Conservation (phyloP, 2,797 vertebrate species). For the Bradypus variegatus region DNA sequence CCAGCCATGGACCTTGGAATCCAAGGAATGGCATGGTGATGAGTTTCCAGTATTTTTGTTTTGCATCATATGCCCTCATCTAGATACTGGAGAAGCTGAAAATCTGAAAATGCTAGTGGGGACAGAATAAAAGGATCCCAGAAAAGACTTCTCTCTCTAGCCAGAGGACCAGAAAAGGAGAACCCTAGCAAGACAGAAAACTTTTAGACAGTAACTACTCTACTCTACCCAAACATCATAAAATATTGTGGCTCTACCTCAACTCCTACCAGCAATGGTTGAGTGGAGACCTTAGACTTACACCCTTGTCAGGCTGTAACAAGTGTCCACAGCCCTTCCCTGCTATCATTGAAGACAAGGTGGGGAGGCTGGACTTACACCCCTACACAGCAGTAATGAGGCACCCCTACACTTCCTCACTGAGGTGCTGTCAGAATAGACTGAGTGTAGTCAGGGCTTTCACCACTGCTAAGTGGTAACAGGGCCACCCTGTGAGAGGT, state of each 20-base stretch:
- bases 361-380: neutral
- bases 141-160: neutral
- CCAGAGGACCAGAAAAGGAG: too few relatives aligned
- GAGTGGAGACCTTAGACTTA: neutral
- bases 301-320: neutral
- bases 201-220: neutral
- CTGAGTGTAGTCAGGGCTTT: neutral
- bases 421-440: neutral
- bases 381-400: neutral
- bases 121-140: neutral
- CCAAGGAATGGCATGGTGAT: neutral
- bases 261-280: neutral
- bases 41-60: neutral
- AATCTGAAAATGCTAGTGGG: neutral
- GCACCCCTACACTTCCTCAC: neutral
- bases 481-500: neutral
- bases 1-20: neutral
- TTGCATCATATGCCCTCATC: neutral
- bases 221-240: neutral
- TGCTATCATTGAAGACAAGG: neutral
- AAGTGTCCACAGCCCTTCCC: accelerated
- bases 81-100: neutral
- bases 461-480: neutral
- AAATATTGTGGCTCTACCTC: neutral
- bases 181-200: neutral